A percentile compares a stretch with the other conserved stretches of the same genome.
phyloP scores from a whole-genome alignment of 2,888 invertebrate genomes.

The Nycteola revayana region DNA sequence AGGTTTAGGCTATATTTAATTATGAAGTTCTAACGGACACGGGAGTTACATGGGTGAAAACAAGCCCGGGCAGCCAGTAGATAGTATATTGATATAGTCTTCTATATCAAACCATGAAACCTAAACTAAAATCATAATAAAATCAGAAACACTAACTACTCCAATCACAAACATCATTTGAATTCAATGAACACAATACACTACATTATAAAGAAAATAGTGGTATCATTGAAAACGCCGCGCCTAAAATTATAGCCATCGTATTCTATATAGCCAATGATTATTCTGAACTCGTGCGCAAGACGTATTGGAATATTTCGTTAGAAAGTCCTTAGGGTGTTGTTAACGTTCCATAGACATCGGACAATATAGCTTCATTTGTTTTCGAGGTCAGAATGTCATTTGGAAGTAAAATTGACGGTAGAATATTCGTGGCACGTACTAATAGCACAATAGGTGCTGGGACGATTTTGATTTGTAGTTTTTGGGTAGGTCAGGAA shows the following conservation, averaged over 20 bases:
- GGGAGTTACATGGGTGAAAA: no score
- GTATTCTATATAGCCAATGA: conserved; percentile 50
- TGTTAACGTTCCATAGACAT: conserved; percentile 37
- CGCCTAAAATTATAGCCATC: conserved; percentile 55
- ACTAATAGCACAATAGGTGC: conserved; percentile 1
- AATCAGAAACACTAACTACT: no score
- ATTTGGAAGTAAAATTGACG: conserved; percentile 34
- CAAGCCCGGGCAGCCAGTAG: no score
- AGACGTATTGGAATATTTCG: conserved; percentile 63
- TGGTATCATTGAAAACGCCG: conserved; percentile 35
- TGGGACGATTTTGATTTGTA: conserved; percentile 11
- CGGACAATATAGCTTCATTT: conserved; percentile 22
- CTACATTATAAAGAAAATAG: conserved; percentile 32
- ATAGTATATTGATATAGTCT: no score
- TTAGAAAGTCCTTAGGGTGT: conserved; percentile 68
- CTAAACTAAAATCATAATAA: no score
- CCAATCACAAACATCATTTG: conserved; percentile 11
- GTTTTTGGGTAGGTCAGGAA: conserved; percentile 12
- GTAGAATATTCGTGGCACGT: conserved; percentile 23
- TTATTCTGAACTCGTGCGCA: conserved; percentile 62
- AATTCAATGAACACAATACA: conserved; percentile 22
- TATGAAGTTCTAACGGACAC: no score
- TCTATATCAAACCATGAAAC: no score
- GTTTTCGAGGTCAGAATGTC: conserved; percentile 34
- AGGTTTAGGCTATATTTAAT: no score